A percentile compares a stretch with the other conserved stretches of the same genome.
Evolutionary conservation across 2,888 invertebrate genomes (phyloP).

Genomic region (Oligia fasciuncula): DNA sequence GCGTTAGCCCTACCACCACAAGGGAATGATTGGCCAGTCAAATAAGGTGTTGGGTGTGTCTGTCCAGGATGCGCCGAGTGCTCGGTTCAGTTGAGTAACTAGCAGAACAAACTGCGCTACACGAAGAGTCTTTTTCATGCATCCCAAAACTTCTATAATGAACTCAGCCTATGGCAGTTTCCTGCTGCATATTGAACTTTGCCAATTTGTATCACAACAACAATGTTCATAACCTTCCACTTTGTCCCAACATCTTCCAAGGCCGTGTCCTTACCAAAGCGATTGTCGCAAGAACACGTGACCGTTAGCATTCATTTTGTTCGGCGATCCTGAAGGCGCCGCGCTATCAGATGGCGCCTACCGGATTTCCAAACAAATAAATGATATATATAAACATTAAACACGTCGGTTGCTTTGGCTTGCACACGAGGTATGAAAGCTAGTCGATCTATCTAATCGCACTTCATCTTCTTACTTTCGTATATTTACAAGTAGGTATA

Average conservation of each 20-base stretch:
- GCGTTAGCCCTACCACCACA: too few species aligned
- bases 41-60: too few species aligned
- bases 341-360: not conserved
- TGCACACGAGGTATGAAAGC: not conserved
- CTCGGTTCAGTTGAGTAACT: too few species aligned
- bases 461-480: not conserved
- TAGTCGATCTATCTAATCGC: not conserved
- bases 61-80: too few species aligned
- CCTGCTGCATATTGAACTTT: too few species aligned
- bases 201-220: not conserved
- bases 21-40: too few species aligned
- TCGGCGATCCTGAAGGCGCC: not conserved
- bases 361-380: not conserved
- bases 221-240: not conserved
- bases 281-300: not conserved
- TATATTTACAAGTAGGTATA: not conserved
- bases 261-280: not conserved
- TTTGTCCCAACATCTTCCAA: not conserved
- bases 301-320: not conserved
- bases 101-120: too few species aligned
- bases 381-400: too few species aligned
- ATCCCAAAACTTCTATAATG: too few species aligned
- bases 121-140: too few species aligned
- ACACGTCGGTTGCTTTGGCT: not conserved
- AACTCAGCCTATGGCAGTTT: too few species aligned